These are phyloP conservation scores for Pseudorhiza aurosa DNA, from an alignment of 30 jellyfish, hydroid and myxozoan species.

Conservation along the genomic window DNA sequence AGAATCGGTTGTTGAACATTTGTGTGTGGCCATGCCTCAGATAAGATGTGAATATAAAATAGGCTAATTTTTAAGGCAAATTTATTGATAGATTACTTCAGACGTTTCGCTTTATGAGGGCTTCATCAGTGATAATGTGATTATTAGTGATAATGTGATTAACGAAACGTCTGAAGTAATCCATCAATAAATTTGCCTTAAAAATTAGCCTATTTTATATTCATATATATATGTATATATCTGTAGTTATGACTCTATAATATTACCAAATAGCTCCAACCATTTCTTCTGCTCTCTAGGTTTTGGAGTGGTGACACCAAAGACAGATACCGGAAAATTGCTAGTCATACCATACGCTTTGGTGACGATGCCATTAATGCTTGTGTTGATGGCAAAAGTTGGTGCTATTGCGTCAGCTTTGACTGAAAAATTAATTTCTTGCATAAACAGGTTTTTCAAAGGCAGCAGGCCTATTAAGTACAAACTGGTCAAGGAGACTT, in stretches of 20 bases:
- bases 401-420: constrained; percentile 14
- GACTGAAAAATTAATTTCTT: constrained; percentile 11
- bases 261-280: not conserved
- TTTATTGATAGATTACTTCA: too few relatives aligned
- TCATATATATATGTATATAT: too few relatives aligned
- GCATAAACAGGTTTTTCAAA: constrained; percentile 15
- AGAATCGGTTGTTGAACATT: too few relatives aligned
- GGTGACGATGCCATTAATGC: constrained; percentile 26
- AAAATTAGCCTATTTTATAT: not conserved
- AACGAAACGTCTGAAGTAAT: too few relatives aligned
- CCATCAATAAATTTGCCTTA: too few relatives aligned
- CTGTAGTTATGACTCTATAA: not conserved
- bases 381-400: constrained; percentile 6
- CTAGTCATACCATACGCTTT: constrained; percentile 61
- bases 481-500: constrained; percentile 8
- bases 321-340: constrained; percentile 41
- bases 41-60: too few relatives aligned
- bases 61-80: too few relatives aligned
- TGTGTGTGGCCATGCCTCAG: too few relatives aligned
- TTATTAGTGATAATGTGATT: too few relatives aligned
- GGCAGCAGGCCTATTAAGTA: constrained; percentile 34
- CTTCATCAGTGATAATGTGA: too few relatives aligned
- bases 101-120: too few relatives aligned
- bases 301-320: constrained; percentile 51
- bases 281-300: too few relatives aligned